These are phyloP conservation scores for Philopotamus ludificatus DNA, from an alignment of 1,140 invertebrate species.

Conservation along the genomic window DNA sequence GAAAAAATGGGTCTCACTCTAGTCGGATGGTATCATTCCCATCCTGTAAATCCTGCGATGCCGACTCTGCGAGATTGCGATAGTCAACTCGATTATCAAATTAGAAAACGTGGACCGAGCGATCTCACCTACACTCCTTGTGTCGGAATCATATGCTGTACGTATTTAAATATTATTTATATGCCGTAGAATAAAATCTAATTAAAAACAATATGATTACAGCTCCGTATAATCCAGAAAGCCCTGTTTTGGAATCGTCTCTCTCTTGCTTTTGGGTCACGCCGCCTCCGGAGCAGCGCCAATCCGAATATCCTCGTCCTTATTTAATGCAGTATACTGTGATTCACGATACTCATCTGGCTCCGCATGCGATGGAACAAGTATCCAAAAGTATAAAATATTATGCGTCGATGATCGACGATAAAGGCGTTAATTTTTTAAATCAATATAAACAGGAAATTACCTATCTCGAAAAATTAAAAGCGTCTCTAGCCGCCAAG, in stretches of 20 bases:
- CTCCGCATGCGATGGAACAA: constrained; percentile 80
- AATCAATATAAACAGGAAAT: constrained; percentile 71
- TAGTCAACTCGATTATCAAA: constrained; percentile 91
- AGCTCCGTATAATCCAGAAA: constrained; percentile 86
- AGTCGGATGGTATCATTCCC: constrained; percentile 97
- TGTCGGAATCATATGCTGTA: constrained; percentile 89
- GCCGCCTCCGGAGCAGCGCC: constrained; percentile 87
- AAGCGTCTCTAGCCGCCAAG: constrained; percentile 64
- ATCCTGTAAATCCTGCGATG: constrained; percentile 83
- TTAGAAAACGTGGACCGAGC: constrained; percentile 86
- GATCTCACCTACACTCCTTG: constrained; percentile 90
- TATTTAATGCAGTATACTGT: constrained; percentile 86
- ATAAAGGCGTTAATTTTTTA: constrained; percentile 76
- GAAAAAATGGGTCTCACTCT: constrained; percentile 76
- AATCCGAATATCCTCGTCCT: constrained; percentile 86
- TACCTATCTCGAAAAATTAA: constrained; percentile 78
- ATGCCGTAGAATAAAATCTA: too few species aligned
- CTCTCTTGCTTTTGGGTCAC: constrained; percentile 92
- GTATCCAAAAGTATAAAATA: constrained; percentile 85
- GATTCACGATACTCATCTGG: constrained; percentile 77
- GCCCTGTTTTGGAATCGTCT: constrained; percentile 72
- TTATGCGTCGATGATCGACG: constrained; percentile 68
- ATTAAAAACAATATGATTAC: too few species aligned
- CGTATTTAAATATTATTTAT: constrained; percentile 48
- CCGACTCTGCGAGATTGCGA: constrained; percentile 89